phyloP scores from a whole-genome alignment of 2,797 vertebrate genomes.

The Pseudochaenichthys georgianus region DNA sequence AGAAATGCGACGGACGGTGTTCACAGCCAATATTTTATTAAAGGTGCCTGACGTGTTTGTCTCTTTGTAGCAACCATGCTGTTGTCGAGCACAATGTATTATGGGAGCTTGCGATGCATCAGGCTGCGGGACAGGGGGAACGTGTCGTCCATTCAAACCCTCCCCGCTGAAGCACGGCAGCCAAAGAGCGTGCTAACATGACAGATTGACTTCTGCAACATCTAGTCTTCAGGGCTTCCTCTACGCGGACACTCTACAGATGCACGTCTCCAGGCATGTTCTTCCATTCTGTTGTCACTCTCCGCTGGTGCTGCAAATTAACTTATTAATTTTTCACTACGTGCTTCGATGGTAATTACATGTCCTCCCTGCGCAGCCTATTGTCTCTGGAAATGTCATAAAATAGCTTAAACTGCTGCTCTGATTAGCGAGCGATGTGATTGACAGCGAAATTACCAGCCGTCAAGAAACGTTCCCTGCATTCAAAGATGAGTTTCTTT shows the following conservation, averaged over 20 bases:
- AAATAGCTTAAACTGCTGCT: conserved; percentile 80
- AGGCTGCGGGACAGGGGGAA: conserved; percentile 62
- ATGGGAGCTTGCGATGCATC: conserved; percentile 72
- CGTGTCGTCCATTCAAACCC: conserved; percentile 72
- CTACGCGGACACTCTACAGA: conserved; percentile 53
- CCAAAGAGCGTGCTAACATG: conserved; percentile 58
- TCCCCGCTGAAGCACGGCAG: conserved; percentile 58
- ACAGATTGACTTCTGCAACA: conserved; percentile 65
- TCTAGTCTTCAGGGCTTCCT: conserved; percentile 65
- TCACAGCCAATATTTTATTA: conserved; percentile 72
- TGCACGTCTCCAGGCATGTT: conserved; percentile 66
- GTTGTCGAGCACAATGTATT: conserved; percentile 62
- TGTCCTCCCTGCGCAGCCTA: conserved; percentile 77
- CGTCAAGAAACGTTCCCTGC: conserved; percentile 74
- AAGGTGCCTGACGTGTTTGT: conserved; percentile 58
- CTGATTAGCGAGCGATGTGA: conserved; percentile 81
- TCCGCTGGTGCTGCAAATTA: conserved; percentile 80
- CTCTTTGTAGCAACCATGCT: conserved; percentile 58
- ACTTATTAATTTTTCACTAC: conserved; percentile 83
- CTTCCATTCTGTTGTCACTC: conserved; percentile 69
- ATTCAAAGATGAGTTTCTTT: conserved; percentile 71
- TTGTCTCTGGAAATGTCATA: conserved; percentile 84
- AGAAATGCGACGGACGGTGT: conserved; percentile 51
- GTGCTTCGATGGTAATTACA: conserved; percentile 83
- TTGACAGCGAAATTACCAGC: conserved; percentile 81